Percentiles rank a stretch among this genome's conserved stretches.
phyloP scores from a whole-genome alignment of 2,113 vertebrate genomes.

The Ochotona curzoniae region DNA sequence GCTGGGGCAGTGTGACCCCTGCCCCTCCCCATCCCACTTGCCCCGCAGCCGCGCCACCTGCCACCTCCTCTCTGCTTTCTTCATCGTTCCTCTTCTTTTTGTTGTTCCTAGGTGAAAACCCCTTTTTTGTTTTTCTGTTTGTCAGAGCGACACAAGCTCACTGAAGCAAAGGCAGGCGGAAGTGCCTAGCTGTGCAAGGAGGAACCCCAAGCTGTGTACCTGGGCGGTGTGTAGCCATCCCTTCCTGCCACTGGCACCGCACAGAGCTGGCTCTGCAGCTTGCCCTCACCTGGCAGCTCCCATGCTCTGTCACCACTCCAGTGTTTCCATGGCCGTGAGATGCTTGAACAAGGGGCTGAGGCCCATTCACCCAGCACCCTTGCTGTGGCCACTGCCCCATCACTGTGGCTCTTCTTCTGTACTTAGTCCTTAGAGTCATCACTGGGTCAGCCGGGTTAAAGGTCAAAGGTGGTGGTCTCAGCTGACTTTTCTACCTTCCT shows the following conservation, averaged over 20 bases:
- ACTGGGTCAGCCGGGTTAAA: not conserved
- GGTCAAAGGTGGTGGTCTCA: not conserved
- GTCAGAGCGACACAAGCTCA: not conserved
- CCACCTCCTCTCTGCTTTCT: too few relatives aligned
- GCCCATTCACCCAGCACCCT: rapidly evolving
- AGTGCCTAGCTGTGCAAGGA: not conserved
- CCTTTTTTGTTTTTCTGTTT: not conserved
- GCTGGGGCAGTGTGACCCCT: not conserved
- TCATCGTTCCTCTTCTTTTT: not conserved
- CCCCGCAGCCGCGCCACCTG: not conserved
- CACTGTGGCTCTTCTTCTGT: not conserved
- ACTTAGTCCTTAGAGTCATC: not conserved
- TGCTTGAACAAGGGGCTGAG: not conserved
- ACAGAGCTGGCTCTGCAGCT: not conserved
- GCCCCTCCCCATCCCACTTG: rapidly evolving
- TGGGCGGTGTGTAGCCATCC: too few relatives aligned
- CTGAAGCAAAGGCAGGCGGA: not conserved
- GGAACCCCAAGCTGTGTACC: not conserved
- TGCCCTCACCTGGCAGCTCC: not conserved
- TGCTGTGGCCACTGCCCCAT: not conserved
- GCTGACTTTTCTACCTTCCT: not conserved
- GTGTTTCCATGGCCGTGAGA: rapidly evolving
- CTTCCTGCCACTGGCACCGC: not conserved
- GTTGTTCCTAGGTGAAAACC: not conserved
- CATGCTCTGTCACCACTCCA: not conserved